These are phyloP conservation scores for Antheraea assamensis DNA, from an alignment of 2,888 invertebrate species.

Conservation along the genomic window DNA sequence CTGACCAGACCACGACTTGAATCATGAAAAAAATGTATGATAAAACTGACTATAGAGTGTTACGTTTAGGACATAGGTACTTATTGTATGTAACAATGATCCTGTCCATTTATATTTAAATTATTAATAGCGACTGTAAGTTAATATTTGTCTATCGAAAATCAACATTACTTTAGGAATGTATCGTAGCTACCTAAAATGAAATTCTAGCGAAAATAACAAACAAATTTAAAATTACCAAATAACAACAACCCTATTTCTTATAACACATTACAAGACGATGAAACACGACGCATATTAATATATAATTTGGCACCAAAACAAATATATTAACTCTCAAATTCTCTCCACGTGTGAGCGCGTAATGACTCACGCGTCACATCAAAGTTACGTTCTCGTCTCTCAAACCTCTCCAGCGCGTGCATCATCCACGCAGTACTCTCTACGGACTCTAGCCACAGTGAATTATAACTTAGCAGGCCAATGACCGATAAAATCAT, in stretches of 20 bases:
- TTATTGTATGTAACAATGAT: too few species aligned
- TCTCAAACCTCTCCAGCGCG: conserved; percentile 38
- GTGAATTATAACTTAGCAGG: neutral
- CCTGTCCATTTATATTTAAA: too few species aligned
- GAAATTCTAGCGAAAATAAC: neutral
- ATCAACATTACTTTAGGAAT: too few species aligned
- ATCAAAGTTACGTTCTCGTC: conserved; percentile 40
- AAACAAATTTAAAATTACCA: neutral
- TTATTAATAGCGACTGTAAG: too few species aligned
- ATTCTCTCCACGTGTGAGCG: conserved; percentile 29
- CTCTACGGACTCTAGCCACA: conserved; percentile 19
- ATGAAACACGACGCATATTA: conserved; percentile 19
- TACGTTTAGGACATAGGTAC: too few species aligned
- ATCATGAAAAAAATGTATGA: too few species aligned
- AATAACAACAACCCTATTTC: neutral
- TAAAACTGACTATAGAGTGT: too few species aligned
- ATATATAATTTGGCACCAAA: conserved; percentile 19
- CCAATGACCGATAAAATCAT: neutral
- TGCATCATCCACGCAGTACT: conserved; percentile 42
- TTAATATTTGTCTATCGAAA: too few species aligned
- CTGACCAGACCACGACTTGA: too few species aligned
- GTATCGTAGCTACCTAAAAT: neutral
- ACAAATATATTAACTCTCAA: conserved; percentile 18
- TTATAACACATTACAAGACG: conserved; percentile 11
- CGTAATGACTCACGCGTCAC: conserved; percentile 37